Evolutionary conservation across 2,888 invertebrate species (phyloP), one percentile per base, ranked within the genome.

Genomic region (Leptopilina syphax): DNA sequence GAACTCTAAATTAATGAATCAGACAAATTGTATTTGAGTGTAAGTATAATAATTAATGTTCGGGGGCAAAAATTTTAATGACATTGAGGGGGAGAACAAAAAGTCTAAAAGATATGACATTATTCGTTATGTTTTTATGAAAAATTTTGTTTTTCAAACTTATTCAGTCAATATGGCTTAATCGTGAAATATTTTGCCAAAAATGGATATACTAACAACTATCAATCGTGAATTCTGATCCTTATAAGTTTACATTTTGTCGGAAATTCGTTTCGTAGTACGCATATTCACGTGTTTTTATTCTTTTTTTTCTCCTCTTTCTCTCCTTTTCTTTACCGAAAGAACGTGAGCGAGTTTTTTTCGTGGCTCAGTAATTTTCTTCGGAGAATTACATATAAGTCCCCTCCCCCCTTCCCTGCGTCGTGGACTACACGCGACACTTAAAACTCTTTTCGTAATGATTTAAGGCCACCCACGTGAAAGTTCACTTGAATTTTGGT

Each of bases 401-500:
- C 27, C 12, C 54, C 54, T 34, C 1, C 7, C 44, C 5, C 44
- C 44, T 7, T 44, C 44, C 44, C 44, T 44, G 1, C 8, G 7
- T 44, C 44, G 34, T 34, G 44, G 44, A 8, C 44, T 44, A 73
- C 73, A 73, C 73, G 73, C 73, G 73, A 73, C 73, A 73, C 73
- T 54, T 34, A 50, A 44, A 60, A 60, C 73, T 54, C 73, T 73
- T 73, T 41, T 57, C n/a, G 57, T 73, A 73, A 73, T 57, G 57
- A 73, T 27, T 70, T 27, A 50, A 47, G 73, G 57, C 73, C 73
- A 73, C 73, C 73, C 73, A 73, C 73, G 73, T 60, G 73, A 73
- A 73, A 73, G 54, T 73, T 73, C 41, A 73, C 73, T 18, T 57
- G 73, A 73, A 73, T 57, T 57, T 73, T 73, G 73, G 34, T 60